phyloP scores from a whole-genome alignment of 2,888 invertebrate genomes.

The Heliconius ismenius region DNA sequence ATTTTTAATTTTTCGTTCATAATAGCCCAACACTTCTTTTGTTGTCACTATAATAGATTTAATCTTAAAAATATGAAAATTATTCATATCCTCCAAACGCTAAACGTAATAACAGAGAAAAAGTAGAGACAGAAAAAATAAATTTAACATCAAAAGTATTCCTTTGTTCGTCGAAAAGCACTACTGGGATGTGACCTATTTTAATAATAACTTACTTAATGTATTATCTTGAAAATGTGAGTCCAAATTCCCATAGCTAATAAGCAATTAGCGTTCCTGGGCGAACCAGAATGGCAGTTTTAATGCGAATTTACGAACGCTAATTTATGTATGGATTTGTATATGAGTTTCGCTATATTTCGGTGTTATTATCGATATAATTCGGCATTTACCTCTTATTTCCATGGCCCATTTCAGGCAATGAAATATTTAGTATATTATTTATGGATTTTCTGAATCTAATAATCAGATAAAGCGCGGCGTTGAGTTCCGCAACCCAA shows the following conservation, averaged over 20 bases:
- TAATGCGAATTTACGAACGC: constrained; percentile 37
- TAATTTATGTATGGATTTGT: constrained; percentile 38
- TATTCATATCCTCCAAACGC: not conserved
- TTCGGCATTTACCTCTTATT: constrained; percentile 19
- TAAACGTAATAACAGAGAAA: not conserved
- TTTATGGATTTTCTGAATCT: too few relatives aligned
- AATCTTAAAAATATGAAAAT: too few relatives aligned
- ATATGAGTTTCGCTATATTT: constrained; percentile 32
- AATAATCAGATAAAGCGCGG: too few relatives aligned
- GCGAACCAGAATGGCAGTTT: constrained; percentile 27
- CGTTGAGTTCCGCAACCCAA: too few relatives aligned
- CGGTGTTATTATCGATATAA: constrained; percentile 27
- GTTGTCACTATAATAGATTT: too few relatives aligned
- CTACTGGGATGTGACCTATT: constrained; percentile 30
- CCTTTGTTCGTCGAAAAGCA: constrained; percentile 23
- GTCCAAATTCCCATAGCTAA: constrained; percentile 30
- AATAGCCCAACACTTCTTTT: too few relatives aligned
- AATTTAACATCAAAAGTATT: not conserved
- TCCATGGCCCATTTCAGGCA: not conserved
- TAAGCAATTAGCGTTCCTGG: constrained; percentile 37
- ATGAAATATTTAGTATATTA: too few relatives aligned
- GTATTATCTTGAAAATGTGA: constrained; percentile 28
- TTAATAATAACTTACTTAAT: constrained; percentile 32
- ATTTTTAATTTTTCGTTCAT: too few relatives aligned
- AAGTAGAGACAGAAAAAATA: not conserved